A percentile compares a stretch with the other conserved stretches of the same genome.
Evolutionary conservation across 2,888 invertebrate species (phyloP).

Genomic region (Melieria omissa): DNA sequence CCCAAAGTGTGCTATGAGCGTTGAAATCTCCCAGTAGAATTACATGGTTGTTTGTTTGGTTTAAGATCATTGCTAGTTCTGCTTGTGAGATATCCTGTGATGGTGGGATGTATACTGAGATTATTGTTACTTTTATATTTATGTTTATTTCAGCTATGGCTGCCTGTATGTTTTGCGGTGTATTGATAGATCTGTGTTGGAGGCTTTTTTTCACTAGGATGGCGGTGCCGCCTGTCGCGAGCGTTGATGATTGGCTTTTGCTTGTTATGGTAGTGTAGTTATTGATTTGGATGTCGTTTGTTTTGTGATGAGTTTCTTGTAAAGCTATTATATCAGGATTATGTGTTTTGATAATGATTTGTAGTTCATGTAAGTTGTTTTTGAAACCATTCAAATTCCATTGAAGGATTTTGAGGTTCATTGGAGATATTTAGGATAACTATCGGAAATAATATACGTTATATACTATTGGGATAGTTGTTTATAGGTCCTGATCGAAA

Average conservation of each 20-base stretch:
- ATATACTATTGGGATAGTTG: background rate
- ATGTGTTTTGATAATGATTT: background rate
- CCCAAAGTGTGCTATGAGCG: constrained; percentile 15
- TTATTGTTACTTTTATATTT: background rate
- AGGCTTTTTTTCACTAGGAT: constrained; percentile 11
- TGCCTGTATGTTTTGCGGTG: too few relatives aligned
- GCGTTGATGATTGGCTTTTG: background rate
- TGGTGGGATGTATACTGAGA: constrained; percentile 3
- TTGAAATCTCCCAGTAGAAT: constrained; percentile 9
- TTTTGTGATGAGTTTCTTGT: background rate
- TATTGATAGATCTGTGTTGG: background rate
- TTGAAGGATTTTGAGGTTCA: constrained; percentile 5
- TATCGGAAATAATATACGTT: background rate
- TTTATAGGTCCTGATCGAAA: background rate
- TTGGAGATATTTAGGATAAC: background rate
- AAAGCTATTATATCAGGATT: background rate
- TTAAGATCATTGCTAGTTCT: background rate
- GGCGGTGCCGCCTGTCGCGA: constrained; percentile 1
- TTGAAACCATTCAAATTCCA: background rate
- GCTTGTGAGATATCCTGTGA: background rate
- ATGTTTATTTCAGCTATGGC: too few relatives aligned
- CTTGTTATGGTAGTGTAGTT: background rate
- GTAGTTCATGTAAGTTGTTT: constrained; percentile 5
- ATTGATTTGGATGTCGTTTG: too few relatives aligned
- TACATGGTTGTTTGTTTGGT: background rate